Conservation (phyloP, 2,797 vertebrate species). For the Taenioides sp. region DNA sequence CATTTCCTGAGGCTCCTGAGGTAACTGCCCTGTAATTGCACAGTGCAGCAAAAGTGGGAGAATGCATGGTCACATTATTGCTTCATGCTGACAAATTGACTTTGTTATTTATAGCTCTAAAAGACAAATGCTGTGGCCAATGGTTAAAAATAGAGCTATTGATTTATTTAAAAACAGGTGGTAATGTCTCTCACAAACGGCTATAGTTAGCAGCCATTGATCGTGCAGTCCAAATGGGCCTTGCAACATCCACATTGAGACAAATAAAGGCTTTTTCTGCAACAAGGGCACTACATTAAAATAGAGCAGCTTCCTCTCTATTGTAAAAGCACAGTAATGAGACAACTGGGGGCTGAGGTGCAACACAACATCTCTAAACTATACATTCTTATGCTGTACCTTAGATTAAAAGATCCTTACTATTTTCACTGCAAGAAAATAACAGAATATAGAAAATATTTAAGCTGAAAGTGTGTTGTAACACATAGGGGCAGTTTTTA, state of each 20-base stretch:
- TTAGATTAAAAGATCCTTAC: too few relatives aligned
- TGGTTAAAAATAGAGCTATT: slow-evolving; percentile 5
- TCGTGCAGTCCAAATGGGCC: neutral
- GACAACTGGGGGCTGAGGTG: neutral
- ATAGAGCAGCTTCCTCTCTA: neutral
- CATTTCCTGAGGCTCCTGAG: neutral
- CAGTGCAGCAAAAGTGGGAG: neutral
- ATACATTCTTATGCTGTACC: too few relatives aligned
- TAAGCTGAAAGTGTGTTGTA: too few relatives aligned
- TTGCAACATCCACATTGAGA: neutral
- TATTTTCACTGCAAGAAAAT: too few relatives aligned
- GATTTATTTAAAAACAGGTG: slow-evolving; percentile 9
- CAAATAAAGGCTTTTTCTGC: slow-evolving; percentile 1
- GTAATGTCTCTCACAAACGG: slow-evolving; percentile 1
- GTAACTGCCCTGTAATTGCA: neutral
- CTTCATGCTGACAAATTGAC: slow-evolving; percentile 8
- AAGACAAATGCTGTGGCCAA: neutral
- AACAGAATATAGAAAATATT: too few relatives aligned
- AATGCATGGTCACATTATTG: slow-evolving; percentile 3
- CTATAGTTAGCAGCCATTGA: slow-evolving; percentile 12
- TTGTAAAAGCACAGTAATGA: neutral
- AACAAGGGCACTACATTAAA: neutral
- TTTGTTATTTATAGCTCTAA: neutral
- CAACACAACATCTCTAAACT: too few relatives aligned
- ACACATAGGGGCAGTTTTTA: too few relatives aligned